Evolutionary conservation across 2,888 invertebrate species (phyloP).

Genomic region (Entomobrya proxima): DNA sequence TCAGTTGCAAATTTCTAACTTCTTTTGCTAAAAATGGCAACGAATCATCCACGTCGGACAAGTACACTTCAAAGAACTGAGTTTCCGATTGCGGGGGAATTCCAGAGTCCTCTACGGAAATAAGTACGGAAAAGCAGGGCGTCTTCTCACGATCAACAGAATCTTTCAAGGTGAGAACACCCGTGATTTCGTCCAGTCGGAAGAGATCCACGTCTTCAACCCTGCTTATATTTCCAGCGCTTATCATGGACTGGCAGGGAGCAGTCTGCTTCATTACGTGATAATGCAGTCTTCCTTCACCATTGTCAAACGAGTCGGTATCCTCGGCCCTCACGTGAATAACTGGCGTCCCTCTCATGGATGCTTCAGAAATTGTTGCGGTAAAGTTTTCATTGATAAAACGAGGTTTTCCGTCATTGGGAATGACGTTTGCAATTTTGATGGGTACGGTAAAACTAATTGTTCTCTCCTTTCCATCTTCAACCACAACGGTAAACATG

Average conservation of each 20-base stretch:
- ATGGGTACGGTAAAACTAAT: slow-evolving; percentile 68
- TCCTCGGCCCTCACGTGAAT: slow-evolving; percentile 71
- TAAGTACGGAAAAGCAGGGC: slow-evolving; percentile 85
- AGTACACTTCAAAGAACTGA: slow-evolving; percentile 72
- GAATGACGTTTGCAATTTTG: slow-evolving; percentile 74
- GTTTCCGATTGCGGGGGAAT: slow-evolving; percentile 82
- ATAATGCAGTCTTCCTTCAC: slow-evolving; percentile 73
- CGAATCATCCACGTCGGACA: slow-evolving; percentile 86
- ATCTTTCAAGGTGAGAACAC: slow-evolving; percentile 84
- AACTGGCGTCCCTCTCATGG: slow-evolving; percentile 74
- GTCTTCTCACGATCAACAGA: slow-evolving; percentile 86
- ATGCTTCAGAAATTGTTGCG: slow-evolving; percentile 76
- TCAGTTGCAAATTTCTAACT: slow-evolving; percentile 79
- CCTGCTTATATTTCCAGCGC: slow-evolving; percentile 58
- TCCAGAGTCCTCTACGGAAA: slow-evolving; percentile 88
- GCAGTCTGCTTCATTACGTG: slow-evolving; percentile 73
- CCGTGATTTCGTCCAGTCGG: slow-evolving; percentile 81
- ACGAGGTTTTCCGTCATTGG: slow-evolving; percentile 76
- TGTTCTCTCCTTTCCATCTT: slow-evolving; percentile 74
- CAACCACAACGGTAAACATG: slow-evolving; percentile 66
- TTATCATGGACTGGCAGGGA: slow-evolving; percentile 70
- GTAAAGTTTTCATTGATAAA: slow-evolving; percentile 75
- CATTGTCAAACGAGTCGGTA: slow-evolving; percentile 74
- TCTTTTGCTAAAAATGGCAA: slow-evolving; percentile 82
- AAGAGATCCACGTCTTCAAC: slow-evolving; percentile 72